A percentile compares a stretch with the other conserved stretches of the same genome.
Conservation (phyloP, 2,113 vertebrate species). For the Steatornis caripensis region DNA sequence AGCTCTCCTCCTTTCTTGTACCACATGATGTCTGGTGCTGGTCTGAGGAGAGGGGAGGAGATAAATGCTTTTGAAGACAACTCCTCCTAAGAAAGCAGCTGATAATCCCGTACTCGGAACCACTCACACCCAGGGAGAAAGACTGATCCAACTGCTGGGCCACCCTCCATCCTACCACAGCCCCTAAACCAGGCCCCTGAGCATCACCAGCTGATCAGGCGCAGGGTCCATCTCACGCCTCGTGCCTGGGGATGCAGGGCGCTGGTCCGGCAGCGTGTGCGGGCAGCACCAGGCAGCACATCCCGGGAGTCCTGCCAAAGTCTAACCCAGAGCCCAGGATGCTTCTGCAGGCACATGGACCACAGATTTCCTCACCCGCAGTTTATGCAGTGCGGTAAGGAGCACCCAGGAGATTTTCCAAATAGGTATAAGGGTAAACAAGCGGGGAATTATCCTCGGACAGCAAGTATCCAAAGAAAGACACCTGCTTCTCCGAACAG, state of each 20-base stretch:
- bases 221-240: rapidly evolving
- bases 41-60: constrained; percentile 68
- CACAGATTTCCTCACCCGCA: rapidly evolving
- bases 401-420: neutral
- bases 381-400: rapidly evolving
- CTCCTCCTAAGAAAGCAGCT: neutral
- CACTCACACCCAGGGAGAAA: neutral
- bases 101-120: neutral
- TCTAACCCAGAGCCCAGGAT: rapidly evolving
- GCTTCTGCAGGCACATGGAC: neutral
- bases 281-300: neutral
- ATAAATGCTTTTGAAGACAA: neutral
- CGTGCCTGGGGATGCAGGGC: neutral
- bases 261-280: rapidly evolving
- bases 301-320: neutral
- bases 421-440: neutral
- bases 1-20: constrained; percentile 94
- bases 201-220: neutral
- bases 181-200: neutral
- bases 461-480: neutral
- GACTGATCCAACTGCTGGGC: neutral
- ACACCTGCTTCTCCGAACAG: neutral
- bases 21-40: constrained; percentile 91
- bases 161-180: neutral
- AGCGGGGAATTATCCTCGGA: neutral